phyloP scores from a whole-genome alignment of 2,797 vertebrate species.

The Coccyzus lansbergi region DNA sequence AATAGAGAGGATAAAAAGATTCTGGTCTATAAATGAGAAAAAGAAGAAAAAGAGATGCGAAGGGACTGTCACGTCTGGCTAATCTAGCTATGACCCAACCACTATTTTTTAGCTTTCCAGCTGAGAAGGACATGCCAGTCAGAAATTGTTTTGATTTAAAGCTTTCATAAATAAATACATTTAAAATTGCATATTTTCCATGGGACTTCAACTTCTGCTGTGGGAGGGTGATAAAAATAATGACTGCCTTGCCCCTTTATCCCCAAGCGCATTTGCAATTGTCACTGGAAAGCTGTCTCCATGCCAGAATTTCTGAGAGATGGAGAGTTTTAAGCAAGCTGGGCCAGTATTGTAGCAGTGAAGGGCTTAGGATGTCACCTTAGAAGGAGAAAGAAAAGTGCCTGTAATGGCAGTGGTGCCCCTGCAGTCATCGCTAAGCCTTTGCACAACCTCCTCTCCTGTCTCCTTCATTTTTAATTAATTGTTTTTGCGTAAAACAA shows the following conservation, averaged over 20 bases:
- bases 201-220: constrained; percentile 2
- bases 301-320: constrained; percentile 44
- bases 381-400: not conserved
- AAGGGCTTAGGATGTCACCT: not conserved
- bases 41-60: not conserved
- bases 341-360: not conserved
- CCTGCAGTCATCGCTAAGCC: not conserved
- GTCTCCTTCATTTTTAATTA: not conserved
- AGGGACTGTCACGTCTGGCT: not conserved
- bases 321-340: not conserved
- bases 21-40: not conserved
- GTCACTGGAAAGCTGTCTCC: not conserved
- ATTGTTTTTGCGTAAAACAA: not conserved
- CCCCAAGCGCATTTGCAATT: not conserved
- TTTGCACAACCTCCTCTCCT: not conserved
- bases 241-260: not conserved
- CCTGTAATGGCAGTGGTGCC: not conserved
- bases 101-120: not conserved
- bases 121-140: not conserved
- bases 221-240: constrained; percentile 61
- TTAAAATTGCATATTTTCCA: constrained; percentile 32
- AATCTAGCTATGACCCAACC: not conserved
- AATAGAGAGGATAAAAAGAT: not conserved
- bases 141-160: constrained; percentile 29
- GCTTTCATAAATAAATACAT: constrained; percentile 16